These are phyloP conservation scores for Hemistola chrysoprasaria DNA, from an alignment of 2,888 invertebrate species.

Conservation along the genomic window DNA sequence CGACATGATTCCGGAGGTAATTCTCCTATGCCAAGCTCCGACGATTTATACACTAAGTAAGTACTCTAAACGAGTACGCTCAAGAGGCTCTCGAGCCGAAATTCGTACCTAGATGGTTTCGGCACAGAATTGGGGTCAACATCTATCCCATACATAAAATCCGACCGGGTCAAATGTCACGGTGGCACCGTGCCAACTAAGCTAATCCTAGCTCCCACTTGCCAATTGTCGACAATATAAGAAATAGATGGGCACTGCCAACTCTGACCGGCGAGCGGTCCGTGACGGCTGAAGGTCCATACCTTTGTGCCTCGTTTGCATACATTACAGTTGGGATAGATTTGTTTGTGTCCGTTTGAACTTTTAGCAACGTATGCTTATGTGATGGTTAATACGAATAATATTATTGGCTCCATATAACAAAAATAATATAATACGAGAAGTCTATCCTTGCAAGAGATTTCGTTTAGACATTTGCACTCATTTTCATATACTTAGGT, in stretches of 20 bases:
- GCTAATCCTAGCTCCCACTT: slow-evolving; percentile 46
- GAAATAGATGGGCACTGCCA: slow-evolving; percentile 19
- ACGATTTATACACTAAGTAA: not conserved
- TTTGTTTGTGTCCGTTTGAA: slow-evolving; percentile 12
- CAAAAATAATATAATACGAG: too few species aligned
- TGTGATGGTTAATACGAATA: too few species aligned
- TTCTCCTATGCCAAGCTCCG: too few species aligned
- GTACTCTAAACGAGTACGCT: slow-evolving; percentile 2
- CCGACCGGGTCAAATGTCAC: slow-evolving; percentile 32
- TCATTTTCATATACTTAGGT: too few species aligned
- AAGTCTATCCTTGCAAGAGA: too few species aligned
- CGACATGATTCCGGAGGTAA: too few species aligned
- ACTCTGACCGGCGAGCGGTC: slow-evolving; percentile 11
- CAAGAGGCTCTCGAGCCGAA: slow-evolving; percentile 12
- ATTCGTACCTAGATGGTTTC: slow-evolving; percentile 18
- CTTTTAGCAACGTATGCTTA: too few species aligned
- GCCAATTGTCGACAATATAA: slow-evolving; percentile 44
- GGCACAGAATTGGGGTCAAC: slow-evolving; percentile 27
- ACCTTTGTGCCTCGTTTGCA: slow-evolving; percentile 21
- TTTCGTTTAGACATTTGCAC: too few species aligned
- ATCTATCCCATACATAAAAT: slow-evolving; percentile 32
- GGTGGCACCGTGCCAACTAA: slow-evolving; percentile 51
- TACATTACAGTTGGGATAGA: slow-evolving; percentile 12
- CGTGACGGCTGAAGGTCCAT: not conserved
- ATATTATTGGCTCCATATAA: too few species aligned